Evolutionary conservation across 2,888 invertebrate species (phyloP).

Genomic region (Xanthia icteritia): DNA sequence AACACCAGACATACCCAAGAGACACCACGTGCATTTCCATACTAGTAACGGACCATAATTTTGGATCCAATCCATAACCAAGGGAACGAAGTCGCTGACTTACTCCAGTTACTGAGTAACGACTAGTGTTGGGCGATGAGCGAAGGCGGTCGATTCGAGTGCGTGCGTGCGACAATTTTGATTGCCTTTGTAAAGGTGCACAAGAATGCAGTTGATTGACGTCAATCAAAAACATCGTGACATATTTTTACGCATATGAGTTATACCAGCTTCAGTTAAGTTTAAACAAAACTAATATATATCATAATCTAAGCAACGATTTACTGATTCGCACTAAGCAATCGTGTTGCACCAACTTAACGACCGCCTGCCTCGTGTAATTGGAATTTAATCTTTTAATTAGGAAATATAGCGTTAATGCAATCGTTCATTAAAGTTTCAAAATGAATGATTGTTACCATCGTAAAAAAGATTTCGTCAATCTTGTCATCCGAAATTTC

Average conservation of each 20-base stretch:
- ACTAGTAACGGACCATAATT: slow-evolving; percentile 83
- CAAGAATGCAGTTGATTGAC: not conserved
- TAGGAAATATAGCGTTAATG: not conserved
- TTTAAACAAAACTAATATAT: not conserved
- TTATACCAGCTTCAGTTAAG: not conserved
- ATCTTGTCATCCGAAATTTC: not conserved
- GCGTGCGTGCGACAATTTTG: not conserved
- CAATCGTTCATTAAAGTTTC: not conserved
- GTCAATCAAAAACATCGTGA: not conserved
- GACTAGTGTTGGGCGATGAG: slow-evolving; percentile 58
- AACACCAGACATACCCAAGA: slow-evolving; percentile 69
- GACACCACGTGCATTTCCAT: slow-evolving; percentile 86
- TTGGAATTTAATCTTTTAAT: not conserved
- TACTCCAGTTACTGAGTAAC: slow-evolving; percentile 74
- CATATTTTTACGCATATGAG: not conserved
- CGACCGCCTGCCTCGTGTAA: not conserved
- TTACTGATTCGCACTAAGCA: not conserved
- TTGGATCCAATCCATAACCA: slow-evolving; percentile 86
- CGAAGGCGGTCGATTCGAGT: not conserved
- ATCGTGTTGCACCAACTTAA: not conserved
- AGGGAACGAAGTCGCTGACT: slow-evolving; percentile 73
- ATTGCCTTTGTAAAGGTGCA: not conserved
- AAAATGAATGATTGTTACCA: no score
- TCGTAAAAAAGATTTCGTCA: no score
- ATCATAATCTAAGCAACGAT: not conserved